Evolutionary conservation across 1,140 invertebrate species (phyloP), one percentile per base, ranked within the genome.

Genomic region (Ceratosolen fusciceps): DNA sequence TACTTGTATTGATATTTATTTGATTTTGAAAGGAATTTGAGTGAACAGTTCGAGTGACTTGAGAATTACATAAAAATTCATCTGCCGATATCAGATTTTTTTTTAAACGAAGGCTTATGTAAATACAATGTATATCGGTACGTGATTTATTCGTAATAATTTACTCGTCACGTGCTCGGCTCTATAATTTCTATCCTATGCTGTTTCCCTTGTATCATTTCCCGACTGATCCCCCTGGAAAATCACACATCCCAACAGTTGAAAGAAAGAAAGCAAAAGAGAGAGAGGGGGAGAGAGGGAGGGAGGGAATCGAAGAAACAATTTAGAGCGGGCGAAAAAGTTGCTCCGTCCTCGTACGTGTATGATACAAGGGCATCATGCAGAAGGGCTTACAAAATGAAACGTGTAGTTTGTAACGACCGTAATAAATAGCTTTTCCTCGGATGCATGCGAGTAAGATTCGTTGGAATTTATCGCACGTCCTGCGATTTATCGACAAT

Each of bases 361-460:
- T 71, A 71, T 71, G 47, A 71, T 71, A 58, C 54, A 58, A 31
- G 10, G 71, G 43, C 70, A 74, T 73, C 70, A 74, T 73, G 34
- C 43, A 47, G 24, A 71, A 24, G 31, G 67, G 68, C 39, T 78
- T 78, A 78, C 71, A 79, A 79, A 74, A 73, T 74, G 58, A 79
- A 73, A 73, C 77, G 76, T 72, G 77, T 73, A 71, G 29, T 43
- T 26, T 58, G 34, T 79, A 73, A 79, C 70, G 56, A 73, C 58
- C 58, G 70, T 79, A 79, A 79, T 79, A 79, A 79, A 79, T 79
- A 79, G 77, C 70, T 73, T 73, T 79, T 73, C 60, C 77, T 70
- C 16, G 58, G 43, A 37, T 24, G 21, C 56, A 54, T 43, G 56
- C 43, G 70, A 65, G 58, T n/a, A 73, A 39, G 56, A 54, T 19